These are phyloP conservation scores for Drosophila prostipennis DNA, from an alignment of 2,888 invertebrate species.

Conservation along the genomic window DNA sequence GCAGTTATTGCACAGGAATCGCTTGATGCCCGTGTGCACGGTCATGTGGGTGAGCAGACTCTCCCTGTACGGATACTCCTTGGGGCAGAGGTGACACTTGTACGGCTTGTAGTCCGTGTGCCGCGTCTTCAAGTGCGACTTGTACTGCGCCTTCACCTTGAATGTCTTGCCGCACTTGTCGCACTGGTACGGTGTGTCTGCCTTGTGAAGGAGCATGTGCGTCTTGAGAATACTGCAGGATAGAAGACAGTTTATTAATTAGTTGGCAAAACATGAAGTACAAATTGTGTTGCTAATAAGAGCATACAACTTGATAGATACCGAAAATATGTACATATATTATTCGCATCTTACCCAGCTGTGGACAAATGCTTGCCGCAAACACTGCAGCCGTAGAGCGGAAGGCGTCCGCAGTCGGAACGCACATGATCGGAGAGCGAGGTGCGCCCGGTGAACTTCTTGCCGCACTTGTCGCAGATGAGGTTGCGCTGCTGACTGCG, in stretches of 20 bases:
- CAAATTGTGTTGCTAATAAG: neutral
- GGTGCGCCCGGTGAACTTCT: conserved; percentile 83
- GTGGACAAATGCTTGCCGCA: conserved; percentile 84
- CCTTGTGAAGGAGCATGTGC: conserved; percentile 84
- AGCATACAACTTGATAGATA: no score
- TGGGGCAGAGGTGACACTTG: conserved; percentile 84
- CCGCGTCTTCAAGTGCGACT: conserved; percentile 82
- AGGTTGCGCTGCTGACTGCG: conserved; percentile 79
- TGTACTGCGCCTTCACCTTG: conserved; percentile 83
- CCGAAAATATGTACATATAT: no score
- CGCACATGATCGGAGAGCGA: conserved; percentile 84
- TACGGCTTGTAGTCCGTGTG: conserved; percentile 85
- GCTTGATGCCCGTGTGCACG: conserved; percentile 85
- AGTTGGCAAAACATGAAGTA: neutral
- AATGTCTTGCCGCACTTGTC: conserved; percentile 83
- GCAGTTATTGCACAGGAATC: conserved; percentile 85
- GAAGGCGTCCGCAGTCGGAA: conserved; percentile 84
- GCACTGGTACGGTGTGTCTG: conserved; percentile 82
- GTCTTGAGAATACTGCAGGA: conserved; percentile 82
- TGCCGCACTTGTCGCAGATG: conserved; percentile 83
- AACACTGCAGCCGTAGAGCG: conserved; percentile 82
- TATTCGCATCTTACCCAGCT: conserved; percentile 53
- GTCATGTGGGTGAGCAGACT: conserved; percentile 85
- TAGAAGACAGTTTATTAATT: neutral
- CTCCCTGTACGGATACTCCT: conserved; percentile 85